phyloP scores from a whole-genome alignment of 2,113 vertebrate species.

The Grantiella picta region DNA sequence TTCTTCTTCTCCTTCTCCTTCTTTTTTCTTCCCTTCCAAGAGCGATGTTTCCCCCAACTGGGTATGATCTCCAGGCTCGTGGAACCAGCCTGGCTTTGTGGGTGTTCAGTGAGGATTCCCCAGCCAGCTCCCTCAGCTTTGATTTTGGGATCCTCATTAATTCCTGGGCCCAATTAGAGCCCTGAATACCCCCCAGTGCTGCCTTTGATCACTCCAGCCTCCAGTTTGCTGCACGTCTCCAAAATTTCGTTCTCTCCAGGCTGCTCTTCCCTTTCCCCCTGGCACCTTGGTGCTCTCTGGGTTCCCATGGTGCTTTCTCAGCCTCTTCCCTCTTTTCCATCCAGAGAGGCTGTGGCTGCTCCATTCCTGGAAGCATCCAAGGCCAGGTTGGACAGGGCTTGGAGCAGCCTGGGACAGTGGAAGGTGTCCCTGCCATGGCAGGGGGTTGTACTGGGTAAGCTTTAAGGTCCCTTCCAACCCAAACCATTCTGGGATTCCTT shows the following conservation, averaged over 20 bases:
- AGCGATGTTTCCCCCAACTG: no score
- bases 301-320: fast-evolving
- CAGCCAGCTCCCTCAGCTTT: not conserved
- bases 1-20: no score
- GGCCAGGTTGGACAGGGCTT: fast-evolving
- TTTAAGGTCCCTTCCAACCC: not conserved
- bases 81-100: not conserved
- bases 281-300: fast-evolving
- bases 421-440: not conserved
- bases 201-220: not conserved
- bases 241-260: fast-evolving
- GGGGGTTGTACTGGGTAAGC: no score
- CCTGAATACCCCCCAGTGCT: fast-evolving
- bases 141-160: not conserved
- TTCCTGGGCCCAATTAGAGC: not conserved
- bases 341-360: not conserved
- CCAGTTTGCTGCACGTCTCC: not conserved
- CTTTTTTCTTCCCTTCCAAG: not conserved
- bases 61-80: not conserved
- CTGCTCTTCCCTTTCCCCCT: not conserved
- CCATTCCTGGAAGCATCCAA: not conserved
- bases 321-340: not conserved
- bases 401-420: not conserved
- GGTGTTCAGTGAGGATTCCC: not conserved
- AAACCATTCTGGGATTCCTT: not conserved